These are phyloP conservation scores for Pygocentrus nattereri DNA, from an alignment of 2,797 vertebrate species.

Conservation along the genomic window DNA sequence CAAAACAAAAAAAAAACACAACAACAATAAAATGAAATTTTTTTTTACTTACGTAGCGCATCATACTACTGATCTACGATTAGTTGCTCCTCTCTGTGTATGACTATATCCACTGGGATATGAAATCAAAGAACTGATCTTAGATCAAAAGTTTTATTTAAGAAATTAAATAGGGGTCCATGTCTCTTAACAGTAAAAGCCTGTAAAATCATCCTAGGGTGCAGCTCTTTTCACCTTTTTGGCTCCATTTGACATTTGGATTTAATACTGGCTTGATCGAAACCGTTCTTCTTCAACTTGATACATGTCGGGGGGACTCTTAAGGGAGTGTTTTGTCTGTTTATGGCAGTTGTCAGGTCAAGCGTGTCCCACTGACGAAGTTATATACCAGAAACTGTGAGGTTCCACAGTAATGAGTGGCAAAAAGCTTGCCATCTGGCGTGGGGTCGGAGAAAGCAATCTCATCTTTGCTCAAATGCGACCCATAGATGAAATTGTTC, in stretches of 20 bases:
- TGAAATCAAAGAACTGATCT: slow-evolving; percentile 12
- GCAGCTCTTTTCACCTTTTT: neutral
- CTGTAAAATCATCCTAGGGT: neutral
- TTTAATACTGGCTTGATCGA: slow-evolving; percentile 19
- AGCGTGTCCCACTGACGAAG: slow-evolving; percentile 88
- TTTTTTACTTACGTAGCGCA: neutral
- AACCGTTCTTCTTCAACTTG: slow-evolving; percentile 19
- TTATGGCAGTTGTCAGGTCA: slow-evolving; percentile 55
- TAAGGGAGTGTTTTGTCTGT: slow-evolving; percentile 10
- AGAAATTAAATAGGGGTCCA: slow-evolving; percentile 7
- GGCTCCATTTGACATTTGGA: slow-evolving; percentile 23
- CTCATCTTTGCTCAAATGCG: slow-evolving; percentile 97
- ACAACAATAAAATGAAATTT: neutral
- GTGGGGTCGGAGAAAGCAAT: slow-evolving; percentile 99
- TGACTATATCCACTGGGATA: slow-evolving; percentile 14
- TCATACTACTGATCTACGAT: slow-evolving; percentile 12
- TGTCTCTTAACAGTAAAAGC: slow-evolving; percentile 21
- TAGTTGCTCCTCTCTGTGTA: neutral
- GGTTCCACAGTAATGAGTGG: slow-evolving; percentile 96
- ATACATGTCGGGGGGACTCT: neutral
- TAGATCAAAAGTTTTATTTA: slow-evolving; percentile 14
- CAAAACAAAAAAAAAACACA: too few species aligned
- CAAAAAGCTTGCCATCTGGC: slow-evolving; percentile 97
- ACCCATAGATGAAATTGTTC: slow-evolving; percentile 98
- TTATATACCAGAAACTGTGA: slow-evolving; percentile 99